Conservation (phyloP, 2,797 vertebrate species). For the Thalassophryne amazonica region DNA sequence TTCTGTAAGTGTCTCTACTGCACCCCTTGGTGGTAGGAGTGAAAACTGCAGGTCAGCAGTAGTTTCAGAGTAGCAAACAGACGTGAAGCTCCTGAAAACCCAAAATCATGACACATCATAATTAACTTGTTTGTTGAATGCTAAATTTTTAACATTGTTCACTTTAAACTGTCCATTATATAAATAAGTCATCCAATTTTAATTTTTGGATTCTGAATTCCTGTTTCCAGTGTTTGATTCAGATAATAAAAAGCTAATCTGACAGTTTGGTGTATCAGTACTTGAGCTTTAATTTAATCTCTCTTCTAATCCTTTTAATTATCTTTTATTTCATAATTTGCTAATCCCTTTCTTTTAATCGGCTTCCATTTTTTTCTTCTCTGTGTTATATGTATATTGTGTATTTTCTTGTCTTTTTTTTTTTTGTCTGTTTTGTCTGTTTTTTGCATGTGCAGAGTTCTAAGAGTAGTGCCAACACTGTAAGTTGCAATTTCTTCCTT, state of each 20-base stretch:
- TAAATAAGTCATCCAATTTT: constrained; percentile 9
- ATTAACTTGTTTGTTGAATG: not conserved
- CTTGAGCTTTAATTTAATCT: constrained; percentile 30
- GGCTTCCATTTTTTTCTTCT: constrained; percentile 63
- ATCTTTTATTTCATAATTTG: constrained; percentile 50
- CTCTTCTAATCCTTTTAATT: constrained; percentile 34
- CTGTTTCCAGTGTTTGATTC: constrained; percentile 28
- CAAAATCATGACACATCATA: not conserved
- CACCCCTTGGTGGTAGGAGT: constrained; percentile 62
- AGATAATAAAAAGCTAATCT: constrained; percentile 13
- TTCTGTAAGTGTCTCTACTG: constrained; percentile 88
- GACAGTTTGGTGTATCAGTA: constrained; percentile 18
- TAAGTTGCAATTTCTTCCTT: constrained; percentile 86
- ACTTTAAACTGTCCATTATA: not conserved
- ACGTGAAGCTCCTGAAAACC: not conserved
- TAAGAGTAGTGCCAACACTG: constrained; percentile 97
- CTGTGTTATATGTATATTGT: constrained; percentile 70
- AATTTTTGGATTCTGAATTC: constrained; percentile 7
- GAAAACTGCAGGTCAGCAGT: constrained; percentile 33
- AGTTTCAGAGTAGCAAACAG: not conserved
- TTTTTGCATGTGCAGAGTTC: constrained; percentile 98
- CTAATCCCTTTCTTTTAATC: constrained; percentile 78
- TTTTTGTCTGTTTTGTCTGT: constrained; percentile 83
- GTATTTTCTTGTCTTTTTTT: constrained; percentile 88
- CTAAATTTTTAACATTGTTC: not conserved